Evolutionary conservation across 2,888 invertebrate species (phyloP).

Genomic region (Pherbina coryleti): DNA sequence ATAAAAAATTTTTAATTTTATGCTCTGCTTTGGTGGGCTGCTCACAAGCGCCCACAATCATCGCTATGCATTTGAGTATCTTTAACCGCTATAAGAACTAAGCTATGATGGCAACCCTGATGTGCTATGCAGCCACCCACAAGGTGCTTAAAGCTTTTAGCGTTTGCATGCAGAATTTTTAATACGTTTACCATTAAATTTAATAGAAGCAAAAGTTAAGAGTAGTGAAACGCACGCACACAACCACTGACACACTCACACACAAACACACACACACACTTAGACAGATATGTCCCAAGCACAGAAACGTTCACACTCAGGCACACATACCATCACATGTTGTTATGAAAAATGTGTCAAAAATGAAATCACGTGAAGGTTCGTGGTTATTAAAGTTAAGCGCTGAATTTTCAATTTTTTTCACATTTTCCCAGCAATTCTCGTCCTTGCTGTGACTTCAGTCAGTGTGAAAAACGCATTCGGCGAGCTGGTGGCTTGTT

Average conservation of each 20-base stretch:
- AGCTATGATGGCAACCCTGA: not conserved
- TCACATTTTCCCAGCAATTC: not conserved
- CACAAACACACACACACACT: not conserved
- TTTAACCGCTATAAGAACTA: conserved; percentile 1
- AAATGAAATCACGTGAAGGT: conserved; percentile 35
- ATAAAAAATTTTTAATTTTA: not conserved
- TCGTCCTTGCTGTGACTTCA: not conserved
- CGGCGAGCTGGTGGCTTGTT: not conserved
- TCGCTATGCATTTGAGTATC: not conserved
- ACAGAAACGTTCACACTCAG: not conserved
- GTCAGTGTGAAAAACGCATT: not conserved
- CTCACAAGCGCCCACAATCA: not conserved
- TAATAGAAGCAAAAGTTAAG: conserved; percentile 25
- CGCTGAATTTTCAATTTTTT: conserved; percentile 34
- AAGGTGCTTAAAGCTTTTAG: not conserved
- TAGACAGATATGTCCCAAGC: not conserved
- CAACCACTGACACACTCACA: not conserved
- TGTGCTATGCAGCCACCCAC: conserved; percentile 1
- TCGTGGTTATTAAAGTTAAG: conserved; percentile 40
- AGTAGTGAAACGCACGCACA: not conserved
- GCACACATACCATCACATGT: conserved; percentile 1
- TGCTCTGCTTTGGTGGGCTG: no score
- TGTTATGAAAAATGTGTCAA: conserved; percentile 32
- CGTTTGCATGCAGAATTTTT: conserved; percentile 29
- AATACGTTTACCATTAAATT: conserved; percentile 36